A percentile compares a stretch with the other conserved stretches of the same genome.
phyloP scores from a whole-genome alignment of 2,113 vertebrate genomes.

The Globicephala melas region DNA sequence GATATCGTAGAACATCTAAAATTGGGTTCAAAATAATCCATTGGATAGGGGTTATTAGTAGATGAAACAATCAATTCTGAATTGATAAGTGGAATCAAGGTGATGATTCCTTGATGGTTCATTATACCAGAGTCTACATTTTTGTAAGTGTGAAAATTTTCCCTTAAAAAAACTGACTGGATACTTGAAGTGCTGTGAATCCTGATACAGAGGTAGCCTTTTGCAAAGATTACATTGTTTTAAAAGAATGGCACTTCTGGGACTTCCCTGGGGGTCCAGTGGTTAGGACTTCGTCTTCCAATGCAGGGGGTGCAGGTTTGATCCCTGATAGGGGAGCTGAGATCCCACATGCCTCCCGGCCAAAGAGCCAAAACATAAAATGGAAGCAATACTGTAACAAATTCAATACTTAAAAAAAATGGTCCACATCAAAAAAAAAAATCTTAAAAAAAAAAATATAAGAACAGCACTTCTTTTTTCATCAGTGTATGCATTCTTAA shows the following conservation, averaged over 20 bases:
- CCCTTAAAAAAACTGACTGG: background rate
- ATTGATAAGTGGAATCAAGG: background rate
- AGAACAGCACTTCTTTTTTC: background rate
- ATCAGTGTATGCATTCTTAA: background rate
- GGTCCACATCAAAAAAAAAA: too few species aligned
- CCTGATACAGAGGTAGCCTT: background rate
- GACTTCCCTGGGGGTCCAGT: too few species aligned
- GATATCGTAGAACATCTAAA: background rate
- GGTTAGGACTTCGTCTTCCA: too few species aligned
- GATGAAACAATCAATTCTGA: background rate
- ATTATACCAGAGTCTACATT: background rate
- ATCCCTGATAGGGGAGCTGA: too few species aligned
- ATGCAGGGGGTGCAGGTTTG: too few species aligned
- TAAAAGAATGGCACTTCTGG: background rate
- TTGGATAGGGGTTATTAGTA: background rate
- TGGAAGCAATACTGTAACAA: too few species aligned
- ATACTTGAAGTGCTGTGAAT: background rate
- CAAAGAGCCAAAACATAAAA: too few species aligned
- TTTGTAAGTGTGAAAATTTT: background rate
- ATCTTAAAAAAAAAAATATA: too few species aligned
- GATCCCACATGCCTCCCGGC: too few species aligned
- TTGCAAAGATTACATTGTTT: background rate
- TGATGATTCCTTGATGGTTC: background rate
- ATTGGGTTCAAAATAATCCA: background rate
- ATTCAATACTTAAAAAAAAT: too few species aligned